phyloP scores from a whole-genome alignment of 2,888 invertebrate species.

The Megaustenia siamemsis region DNA sequence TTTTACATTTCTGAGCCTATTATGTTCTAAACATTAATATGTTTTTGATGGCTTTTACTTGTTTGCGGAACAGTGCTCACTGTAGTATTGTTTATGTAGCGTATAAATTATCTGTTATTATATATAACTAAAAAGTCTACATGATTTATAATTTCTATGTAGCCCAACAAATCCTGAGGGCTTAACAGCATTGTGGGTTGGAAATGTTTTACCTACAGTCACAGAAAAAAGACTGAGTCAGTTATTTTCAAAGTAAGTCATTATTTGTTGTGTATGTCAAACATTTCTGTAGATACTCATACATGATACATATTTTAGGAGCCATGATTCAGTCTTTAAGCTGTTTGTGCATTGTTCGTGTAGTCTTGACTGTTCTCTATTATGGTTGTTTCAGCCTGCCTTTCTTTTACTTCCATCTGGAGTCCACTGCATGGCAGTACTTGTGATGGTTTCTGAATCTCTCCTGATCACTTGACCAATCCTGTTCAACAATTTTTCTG shows the following conservation, averaged over 20 bases:
- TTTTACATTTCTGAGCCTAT: neutral
- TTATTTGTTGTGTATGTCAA: neutral
- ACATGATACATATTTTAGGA: neutral
- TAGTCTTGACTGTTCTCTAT: too few species aligned
- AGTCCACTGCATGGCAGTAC: too few species aligned
- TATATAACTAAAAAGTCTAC: neutral
- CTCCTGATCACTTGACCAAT: too few species aligned
- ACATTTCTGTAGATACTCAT: too few species aligned
- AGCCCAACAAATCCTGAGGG: slow-evolving; percentile 81
- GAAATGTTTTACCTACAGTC: slow-evolving; percentile 81
- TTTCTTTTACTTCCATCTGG: too few species aligned
- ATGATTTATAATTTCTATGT: slow-evolving; percentile 38
- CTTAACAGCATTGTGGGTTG: slow-evolving; percentile 82
- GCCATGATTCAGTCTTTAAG: too few species aligned
- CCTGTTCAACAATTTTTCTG: too few species aligned
- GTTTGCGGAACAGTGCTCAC: neutral
- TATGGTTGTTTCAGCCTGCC: too few species aligned
- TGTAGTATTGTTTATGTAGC: neutral
- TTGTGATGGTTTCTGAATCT: too few species aligned
- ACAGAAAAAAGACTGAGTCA: slow-evolving; percentile 79
- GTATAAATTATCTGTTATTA: neutral
- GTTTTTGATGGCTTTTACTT: neutral
- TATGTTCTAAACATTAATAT: neutral
- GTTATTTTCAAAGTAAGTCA: slow-evolving; percentile 80
- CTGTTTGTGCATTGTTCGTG: too few species aligned